phyloP scores from a whole-genome alignment of 2,888 invertebrate species.

The Parelbella ahira region DNA sequence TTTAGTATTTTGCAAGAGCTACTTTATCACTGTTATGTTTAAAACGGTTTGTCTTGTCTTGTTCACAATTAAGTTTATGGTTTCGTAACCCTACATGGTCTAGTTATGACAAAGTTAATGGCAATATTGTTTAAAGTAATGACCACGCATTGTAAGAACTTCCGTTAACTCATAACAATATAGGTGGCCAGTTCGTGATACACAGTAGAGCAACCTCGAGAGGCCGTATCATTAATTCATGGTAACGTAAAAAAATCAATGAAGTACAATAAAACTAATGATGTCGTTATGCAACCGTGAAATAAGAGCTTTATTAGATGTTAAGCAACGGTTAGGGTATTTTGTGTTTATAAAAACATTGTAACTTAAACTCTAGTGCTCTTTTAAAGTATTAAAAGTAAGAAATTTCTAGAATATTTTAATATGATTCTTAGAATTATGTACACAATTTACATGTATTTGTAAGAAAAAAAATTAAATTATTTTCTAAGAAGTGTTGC shows the following conservation, averaged over 20 bases:
- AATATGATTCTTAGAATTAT: too few relatives aligned
- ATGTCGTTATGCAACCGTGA: conserved; percentile 4
- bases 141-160: not conserved
- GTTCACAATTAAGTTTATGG: conserved; percentile 9
- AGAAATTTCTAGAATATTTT: too few relatives aligned
- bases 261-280: conserved; percentile 11
- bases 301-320: conserved; percentile 6
- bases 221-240: conserved; percentile 8
- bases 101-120: conserved; percentile 18
- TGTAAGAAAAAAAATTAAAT: too few relatives aligned
- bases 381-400: too few relatives aligned
- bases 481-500: too few relatives aligned
- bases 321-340: conserved; percentile 1
- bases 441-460: too few relatives aligned
- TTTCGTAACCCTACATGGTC: conserved; percentile 13
- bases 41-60: conserved; percentile 16
- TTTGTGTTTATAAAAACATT: not conserved
- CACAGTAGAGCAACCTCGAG: not conserved
- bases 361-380: not conserved
- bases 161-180: conserved; percentile 1
- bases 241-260: conserved; percentile 11
- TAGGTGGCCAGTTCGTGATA: conserved; percentile 14
- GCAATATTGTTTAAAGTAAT: conserved; percentile 1
- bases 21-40: conserved; percentile 12
- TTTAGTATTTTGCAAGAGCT: conserved; percentile 1